phyloP scores from a whole-genome alignment of 2,797 vertebrate genomes.

The Intellagama lesueurii region DNA sequence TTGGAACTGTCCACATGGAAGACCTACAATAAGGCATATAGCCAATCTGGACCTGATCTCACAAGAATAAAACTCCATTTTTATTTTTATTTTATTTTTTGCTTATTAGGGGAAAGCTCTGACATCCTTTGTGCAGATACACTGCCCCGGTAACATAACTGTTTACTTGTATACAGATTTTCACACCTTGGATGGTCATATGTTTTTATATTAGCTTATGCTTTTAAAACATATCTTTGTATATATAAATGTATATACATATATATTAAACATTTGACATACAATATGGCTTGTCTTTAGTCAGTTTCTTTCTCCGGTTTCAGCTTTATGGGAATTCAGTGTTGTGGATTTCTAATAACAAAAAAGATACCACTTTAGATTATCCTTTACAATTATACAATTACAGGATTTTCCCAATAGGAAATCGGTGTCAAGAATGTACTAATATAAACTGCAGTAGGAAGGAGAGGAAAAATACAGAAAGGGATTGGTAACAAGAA shows the following conservation, averaged over 20 bases:
- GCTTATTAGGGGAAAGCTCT: background rate
- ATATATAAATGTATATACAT: background rate
- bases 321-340: background rate
- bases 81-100: too few relatives aligned
- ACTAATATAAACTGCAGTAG: background rate
- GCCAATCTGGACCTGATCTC: slow-evolving; percentile 90
- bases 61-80: slow-evolving; percentile 75
- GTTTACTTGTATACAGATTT: slow-evolving; percentile 34
- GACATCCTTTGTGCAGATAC: background rate
- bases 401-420: background rate
- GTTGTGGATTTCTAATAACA: background rate
- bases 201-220: background rate
- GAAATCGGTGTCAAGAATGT: background rate
- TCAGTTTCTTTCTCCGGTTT: background rate
- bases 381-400: background rate
- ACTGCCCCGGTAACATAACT: background rate
- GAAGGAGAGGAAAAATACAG: background rate
- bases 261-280: background rate
- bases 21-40: slow-evolving; percentile 97
- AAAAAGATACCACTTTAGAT: background rate
- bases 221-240: slow-evolving; percentile 48
- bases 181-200: background rate
- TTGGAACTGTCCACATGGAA: slow-evolving; percentile 97
- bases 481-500: background rate
- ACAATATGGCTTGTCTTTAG: background rate